A percentile compares a stretch with the other conserved stretches of the same genome.
Evolutionary conservation across 92 coral and sea anemone genomes (phyloP).

Genomic region (Galaxea fascicularis): DNA sequence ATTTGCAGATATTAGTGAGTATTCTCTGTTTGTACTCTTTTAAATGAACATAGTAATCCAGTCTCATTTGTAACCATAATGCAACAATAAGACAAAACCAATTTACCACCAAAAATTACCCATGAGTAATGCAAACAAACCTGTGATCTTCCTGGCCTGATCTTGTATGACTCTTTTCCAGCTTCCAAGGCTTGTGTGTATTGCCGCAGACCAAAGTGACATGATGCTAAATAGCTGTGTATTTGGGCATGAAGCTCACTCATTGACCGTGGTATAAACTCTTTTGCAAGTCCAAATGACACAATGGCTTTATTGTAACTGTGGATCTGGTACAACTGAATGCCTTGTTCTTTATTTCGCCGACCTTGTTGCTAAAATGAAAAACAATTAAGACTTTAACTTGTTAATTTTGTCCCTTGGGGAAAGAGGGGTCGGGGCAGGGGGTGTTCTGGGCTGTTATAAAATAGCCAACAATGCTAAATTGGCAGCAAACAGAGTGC

Average conservation of each 20-base stretch:
- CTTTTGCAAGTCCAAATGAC: slow-evolving; percentile 62
- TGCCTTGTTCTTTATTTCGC: slow-evolving; percentile 49
- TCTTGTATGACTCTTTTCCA: slow-evolving; percentile 67
- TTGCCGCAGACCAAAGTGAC: slow-evolving; percentile 57
- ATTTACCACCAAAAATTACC: too few relatives aligned
- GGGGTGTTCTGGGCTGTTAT: neutral
- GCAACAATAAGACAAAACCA: too few relatives aligned
- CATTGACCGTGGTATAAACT: slow-evolving; percentile 50
- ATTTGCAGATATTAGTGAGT: too few relatives aligned
- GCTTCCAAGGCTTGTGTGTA: slow-evolving; percentile 70
- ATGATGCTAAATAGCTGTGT: slow-evolving; percentile 57
- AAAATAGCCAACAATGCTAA: neutral
- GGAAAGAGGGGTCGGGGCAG: too few relatives aligned
- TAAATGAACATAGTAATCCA: too few relatives aligned
- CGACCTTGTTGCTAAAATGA: slow-evolving; percentile 42
- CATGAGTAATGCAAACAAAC: slow-evolving; percentile 33
- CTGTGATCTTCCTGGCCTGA: slow-evolving; percentile 57
- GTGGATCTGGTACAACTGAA: slow-evolving; percentile 21
- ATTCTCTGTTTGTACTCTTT: too few relatives aligned
- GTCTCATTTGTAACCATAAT: too few relatives aligned
- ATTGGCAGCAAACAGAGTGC: too few relatives aligned
- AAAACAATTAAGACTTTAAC: neutral
- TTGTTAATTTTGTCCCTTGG: too few relatives aligned
- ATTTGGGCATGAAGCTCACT: slow-evolving; percentile 43
- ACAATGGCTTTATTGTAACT: slow-evolving; percentile 46